Evolutionary conservation across 2,797 vertebrate genomes (phyloP).

Genomic region (Chelon auratus): DNA sequence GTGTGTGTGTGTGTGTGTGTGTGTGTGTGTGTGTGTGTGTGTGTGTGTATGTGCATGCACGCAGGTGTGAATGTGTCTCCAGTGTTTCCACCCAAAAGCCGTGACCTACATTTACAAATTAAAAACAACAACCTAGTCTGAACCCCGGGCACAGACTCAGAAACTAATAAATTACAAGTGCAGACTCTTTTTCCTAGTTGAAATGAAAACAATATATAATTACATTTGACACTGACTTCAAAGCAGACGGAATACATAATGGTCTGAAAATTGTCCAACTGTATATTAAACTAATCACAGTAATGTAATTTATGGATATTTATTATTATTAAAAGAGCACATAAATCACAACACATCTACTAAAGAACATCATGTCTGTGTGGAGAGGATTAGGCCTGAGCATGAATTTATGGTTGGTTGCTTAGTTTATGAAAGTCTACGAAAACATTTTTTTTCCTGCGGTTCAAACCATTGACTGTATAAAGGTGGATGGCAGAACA

Average conservation of each 20-base stretch:
- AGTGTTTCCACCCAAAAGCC: constrained; percentile 58
- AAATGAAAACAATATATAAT: constrained; percentile 57
- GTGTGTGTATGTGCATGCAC: neutral
- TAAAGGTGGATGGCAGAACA: too few relatives aligned
- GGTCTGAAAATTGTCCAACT: neutral
- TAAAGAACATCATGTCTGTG: too few relatives aligned
- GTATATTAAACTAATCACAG: neutral
- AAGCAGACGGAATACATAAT: neutral
- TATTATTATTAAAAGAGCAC: too few relatives aligned
- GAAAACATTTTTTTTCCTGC: too few relatives aligned
- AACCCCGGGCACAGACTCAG: constrained; percentile 58
- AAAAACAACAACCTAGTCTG: constrained; percentile 73
- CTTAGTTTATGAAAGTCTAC: too few relatives aligned
- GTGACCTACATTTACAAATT: constrained; percentile 80
- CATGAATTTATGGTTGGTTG: neutral
- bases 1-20: neutral
- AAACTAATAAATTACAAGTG: constrained; percentile 61
- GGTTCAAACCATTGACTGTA: too few relatives aligned
- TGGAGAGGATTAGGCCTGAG: neutral
- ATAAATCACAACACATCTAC: too few relatives aligned
- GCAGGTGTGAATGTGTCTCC: neutral
- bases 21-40: constrained; percentile 11
- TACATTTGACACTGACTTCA: constrained; percentile 4
- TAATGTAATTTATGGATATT: too few relatives aligned
- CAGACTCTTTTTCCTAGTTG: constrained; percentile 26